Evolutionary conservation across 2,888 invertebrate genomes (phyloP).

Genomic region (Clivina fossor): DNA sequence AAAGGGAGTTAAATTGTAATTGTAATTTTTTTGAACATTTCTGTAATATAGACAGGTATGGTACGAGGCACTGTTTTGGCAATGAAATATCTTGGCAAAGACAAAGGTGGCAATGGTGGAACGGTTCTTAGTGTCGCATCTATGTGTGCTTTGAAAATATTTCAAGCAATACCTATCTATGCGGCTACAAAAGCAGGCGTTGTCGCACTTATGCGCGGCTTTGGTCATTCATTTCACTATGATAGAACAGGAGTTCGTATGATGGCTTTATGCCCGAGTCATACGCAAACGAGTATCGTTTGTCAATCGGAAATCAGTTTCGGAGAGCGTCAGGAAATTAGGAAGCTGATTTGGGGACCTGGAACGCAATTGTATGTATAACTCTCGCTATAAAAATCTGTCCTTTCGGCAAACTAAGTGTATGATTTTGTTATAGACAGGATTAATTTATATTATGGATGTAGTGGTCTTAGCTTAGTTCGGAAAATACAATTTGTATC

Average conservation of each 20-base stretch:
- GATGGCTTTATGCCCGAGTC: constrained; percentile 51
- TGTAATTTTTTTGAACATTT: no score
- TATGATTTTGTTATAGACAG: no score
- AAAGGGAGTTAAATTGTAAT: no score
- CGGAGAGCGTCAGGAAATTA: no score
- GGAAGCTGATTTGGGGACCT: no score
- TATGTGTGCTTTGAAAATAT: constrained; percentile 49
- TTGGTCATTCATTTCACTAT: constrained; percentile 46
- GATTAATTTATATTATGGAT: no score
- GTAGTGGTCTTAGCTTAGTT: no score
- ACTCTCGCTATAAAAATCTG: no score
- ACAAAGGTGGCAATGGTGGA: constrained; percentile 54
- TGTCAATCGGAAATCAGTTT: constrained; percentile 37
- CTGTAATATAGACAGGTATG: constrained; percentile 50
- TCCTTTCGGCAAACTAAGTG: no score
- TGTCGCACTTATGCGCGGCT: constrained; percentile 44
- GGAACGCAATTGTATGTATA: no score
- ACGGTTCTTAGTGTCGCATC: constrained; percentile 55
- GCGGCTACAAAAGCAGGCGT: constrained; percentile 50
- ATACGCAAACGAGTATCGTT: constrained; percentile 50
- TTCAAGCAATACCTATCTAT: constrained; percentile 49
- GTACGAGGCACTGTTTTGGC: constrained; percentile 52
- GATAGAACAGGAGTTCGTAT: constrained; percentile 50
- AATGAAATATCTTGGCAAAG: constrained; percentile 54
- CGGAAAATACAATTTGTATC: no score